Percentiles rank a stretch among this genome's conserved stretches.
Conservation (phyloP, 2,797 vertebrate species). For the Sebastes kiyomatsui region DNA sequence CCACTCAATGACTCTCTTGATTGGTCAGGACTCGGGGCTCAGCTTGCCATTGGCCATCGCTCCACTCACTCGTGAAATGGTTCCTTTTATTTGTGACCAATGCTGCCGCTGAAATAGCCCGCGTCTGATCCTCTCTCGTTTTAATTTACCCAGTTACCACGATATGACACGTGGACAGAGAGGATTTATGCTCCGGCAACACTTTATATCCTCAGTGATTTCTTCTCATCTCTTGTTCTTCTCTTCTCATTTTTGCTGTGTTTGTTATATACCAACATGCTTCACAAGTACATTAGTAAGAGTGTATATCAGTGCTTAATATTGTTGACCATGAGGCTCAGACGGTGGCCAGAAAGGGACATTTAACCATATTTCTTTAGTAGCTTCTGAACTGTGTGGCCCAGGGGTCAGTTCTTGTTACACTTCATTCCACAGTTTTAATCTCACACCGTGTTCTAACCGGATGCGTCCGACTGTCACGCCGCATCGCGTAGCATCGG, state of each 20-base stretch:
- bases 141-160: background rate
- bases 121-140: background rate
- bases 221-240: background rate
- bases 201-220: background rate
- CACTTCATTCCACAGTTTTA: too few relatives aligned
- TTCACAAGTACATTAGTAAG: background rate
- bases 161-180: background rate
- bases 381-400: background rate
- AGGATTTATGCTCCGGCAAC: background rate
- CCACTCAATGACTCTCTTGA: constrained; percentile 32
- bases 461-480: too few relatives aligned
- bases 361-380: background rate
- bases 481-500: too few relatives aligned
- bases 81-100: constrained; percentile 32
- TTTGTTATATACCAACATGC: background rate
- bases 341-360: background rate
- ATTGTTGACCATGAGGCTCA: background rate
- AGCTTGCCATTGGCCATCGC: constrained; percentile 38
- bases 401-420: background rate
- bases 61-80: constrained; percentile 61
- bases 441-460: too few relatives aligned
- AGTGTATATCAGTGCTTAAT: background rate
- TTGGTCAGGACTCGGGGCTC: constrained; percentile 20
- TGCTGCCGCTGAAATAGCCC: background rate
- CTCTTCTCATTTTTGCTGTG: background rate